phyloP scores from a whole-genome alignment of 1,140 invertebrate genomes.

The Telenomus remus region DNA sequence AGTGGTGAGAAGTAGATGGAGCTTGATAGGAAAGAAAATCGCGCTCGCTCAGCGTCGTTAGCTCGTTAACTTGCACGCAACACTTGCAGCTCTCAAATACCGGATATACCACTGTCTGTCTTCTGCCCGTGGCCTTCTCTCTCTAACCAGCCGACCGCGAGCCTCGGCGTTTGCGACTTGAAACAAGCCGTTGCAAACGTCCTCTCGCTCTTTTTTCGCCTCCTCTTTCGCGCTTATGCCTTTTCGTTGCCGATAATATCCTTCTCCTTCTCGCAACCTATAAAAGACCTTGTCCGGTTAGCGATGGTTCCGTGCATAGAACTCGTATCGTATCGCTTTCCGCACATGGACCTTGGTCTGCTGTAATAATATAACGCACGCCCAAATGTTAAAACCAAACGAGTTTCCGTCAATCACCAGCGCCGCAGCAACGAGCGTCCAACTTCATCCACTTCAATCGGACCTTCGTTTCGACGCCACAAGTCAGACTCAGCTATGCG shows the following conservation, averaged over 20 bases:
- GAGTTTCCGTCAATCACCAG: constrained; percentile 59
- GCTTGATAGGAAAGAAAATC: constrained; percentile 76
- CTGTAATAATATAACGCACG: constrained; percentile 44
- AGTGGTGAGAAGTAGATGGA: constrained; percentile 74
- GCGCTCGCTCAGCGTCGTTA: constrained; percentile 74
- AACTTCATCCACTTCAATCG: constrained; percentile 45
- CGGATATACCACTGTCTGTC: constrained; percentile 71
- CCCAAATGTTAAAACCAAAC: constrained; percentile 59
- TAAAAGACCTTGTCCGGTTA: constrained; percentile 57
- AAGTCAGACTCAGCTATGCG: constrained; percentile 20
- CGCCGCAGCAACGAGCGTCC: constrained; percentile 21
- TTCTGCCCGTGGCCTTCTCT: constrained; percentile 57
- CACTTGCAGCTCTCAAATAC: constrained; percentile 74
- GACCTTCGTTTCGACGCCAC: constrained; percentile 25
- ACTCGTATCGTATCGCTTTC: constrained; percentile 60
- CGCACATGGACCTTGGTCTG: constrained; percentile 59
- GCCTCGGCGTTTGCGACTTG: constrained; percentile 52
- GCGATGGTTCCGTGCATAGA: constrained; percentile 57
- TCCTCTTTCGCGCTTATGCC: constrained; percentile 18
- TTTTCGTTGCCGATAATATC: not conserved
- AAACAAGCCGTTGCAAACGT: constrained; percentile 44
- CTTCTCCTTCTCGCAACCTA: constrained; percentile 45
- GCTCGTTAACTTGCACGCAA: constrained; percentile 76
- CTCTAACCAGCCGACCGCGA: constrained; percentile 56
- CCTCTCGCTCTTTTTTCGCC: constrained; percentile 12